phyloP scores from a whole-genome alignment of 2,797 vertebrate genomes.

The Diplodus sargus region DNA sequence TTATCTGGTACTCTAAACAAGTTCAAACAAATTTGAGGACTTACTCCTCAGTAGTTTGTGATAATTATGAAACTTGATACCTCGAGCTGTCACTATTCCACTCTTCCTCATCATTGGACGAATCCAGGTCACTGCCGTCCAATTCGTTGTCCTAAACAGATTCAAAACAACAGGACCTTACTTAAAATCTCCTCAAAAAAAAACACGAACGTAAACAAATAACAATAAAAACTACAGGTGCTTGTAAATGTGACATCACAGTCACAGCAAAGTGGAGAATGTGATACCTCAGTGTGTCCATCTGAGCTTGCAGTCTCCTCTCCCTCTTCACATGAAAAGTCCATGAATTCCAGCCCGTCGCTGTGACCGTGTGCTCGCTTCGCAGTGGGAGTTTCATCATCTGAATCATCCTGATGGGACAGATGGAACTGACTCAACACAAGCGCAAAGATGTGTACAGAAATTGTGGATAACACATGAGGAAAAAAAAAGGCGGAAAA shows the following conservation, averaged over 20 bases:
- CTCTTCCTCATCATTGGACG: constrained; percentile 91
- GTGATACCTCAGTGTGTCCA: constrained; percentile 68
- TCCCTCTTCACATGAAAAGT: constrained; percentile 92
- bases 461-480: constrained; percentile 13
- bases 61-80: constrained; percentile 74
- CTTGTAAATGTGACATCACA: not conserved
- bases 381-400: constrained; percentile 81
- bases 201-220: no score
- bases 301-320: constrained; percentile 88
- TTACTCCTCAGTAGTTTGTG: not conserved
- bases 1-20: constrained; percentile 33
- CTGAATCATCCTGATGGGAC: constrained; percentile 87
- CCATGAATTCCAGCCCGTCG: constrained; percentile 79
- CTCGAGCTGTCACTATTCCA: constrained; percentile 96
- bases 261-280: not conserved
- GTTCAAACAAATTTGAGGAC: constrained; percentile 22
- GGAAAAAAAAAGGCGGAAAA: not conserved
- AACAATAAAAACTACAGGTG: not conserved
- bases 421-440: constrained; percentile 47
- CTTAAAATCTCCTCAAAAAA: not conserved
- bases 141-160: constrained; percentile 82
- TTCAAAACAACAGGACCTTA: not conserved
- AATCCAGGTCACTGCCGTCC: constrained; percentile 84
- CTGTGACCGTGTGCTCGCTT: constrained; percentile 77
- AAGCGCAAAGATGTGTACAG: constrained; percentile 8